Evolutionary conservation across 1,140 invertebrate genomes (phyloP), one percentile per base, ranked within the genome.

Genomic region (Helicoverpa armigera): DNA sequence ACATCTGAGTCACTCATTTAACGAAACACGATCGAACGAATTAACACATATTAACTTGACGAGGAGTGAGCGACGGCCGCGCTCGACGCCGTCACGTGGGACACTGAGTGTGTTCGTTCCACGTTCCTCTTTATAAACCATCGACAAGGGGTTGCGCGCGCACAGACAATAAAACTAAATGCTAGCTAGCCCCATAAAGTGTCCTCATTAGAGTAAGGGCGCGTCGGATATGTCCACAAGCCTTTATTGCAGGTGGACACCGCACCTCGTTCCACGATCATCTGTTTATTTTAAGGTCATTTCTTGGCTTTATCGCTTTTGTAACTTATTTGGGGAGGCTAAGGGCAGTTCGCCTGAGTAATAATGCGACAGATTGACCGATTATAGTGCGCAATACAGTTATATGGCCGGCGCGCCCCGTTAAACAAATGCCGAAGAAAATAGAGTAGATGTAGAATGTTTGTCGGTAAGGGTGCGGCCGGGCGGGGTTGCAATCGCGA

Each of bases 211-310:
- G 89, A 79, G 87, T 90, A 92, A 93, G 91, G 92, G 92, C 90
- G 92, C 89, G 90, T 81, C 91, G 80, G 81, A 86, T 90, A 86
- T 80, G 90, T 90, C 88, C 85, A 92, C 90, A 93, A 87, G 83
- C 86, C 87, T 92, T 94, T 94, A 93, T 91, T 88, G 88, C 87
- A 89, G 88, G 91, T 91, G 79, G 80, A 85, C 85, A 86, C 84
- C 85, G 86, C 87, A 80, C 88, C 89, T 90, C 88, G 85, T 93
- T 92, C 90, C 73, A 80, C 81, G 88, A 93, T 94, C 89, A 92
- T 92, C 89, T 93, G 91, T 94, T 94, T 94, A 93, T 91, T 93
- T 94, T 92, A 92, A 93, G 92, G 91, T 87, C 89, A 88, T 91
- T 90, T 73, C 83, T 92, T 89, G 89, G 89, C 85, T 92, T 93